Base-by-base conservation (phyloP, 1,140 invertebrate species). In the Caenorhabditis latens region DNA sequence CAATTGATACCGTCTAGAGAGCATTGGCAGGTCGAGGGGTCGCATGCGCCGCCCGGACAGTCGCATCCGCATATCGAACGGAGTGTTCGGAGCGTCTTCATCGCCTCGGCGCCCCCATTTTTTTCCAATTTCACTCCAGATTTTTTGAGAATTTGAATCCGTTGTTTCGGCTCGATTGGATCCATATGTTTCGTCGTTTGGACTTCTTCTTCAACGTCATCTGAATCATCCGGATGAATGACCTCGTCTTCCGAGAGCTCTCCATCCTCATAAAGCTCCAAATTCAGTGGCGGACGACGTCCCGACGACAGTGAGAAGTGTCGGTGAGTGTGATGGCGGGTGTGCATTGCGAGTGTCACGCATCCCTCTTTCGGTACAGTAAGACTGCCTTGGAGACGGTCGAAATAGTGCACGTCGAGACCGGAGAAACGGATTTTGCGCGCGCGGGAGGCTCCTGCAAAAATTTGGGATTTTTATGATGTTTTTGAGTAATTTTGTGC, bases 221-320 rank as follows among this genome's bases (percentile, higher is more conserved):
- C 71, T n/a, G 71, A 46, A 79, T 79, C 71, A 79, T 79, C 71
- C 11, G 71, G 71, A 79, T 79, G 5, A n/a, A 79, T 79, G 1
- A 53, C 71, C 50, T 79, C 71, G 11, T n/a, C 71, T 5, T 79
- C 71, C 0, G 71, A 79, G n/a, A 79, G 21, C 11, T 79, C 71
- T 24, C 14, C 46, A 21, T 79, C 71, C 21, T 48, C 46, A 50
- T 79, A 79, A 5, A 79, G 50, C 1, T 6, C 9, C 4, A 79
- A n/a, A 50, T 79, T n/a, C 13, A 79, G 71, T 19, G 24, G n/a
- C 4, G 71, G 71, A 40, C 71, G 43, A 53, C 53, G 50, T 11
- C 71, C 71, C 21, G 46, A 43, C 5, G 71, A 24, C 0, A 79
- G n/a, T 4, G 71, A 53, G 21, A 79, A 79, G 24, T 79, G 24